These are phyloP conservation scores for Neoseiulus cucumeris DNA, from an alignment of 1,140 invertebrate species.

Conservation along the genomic window DNA sequence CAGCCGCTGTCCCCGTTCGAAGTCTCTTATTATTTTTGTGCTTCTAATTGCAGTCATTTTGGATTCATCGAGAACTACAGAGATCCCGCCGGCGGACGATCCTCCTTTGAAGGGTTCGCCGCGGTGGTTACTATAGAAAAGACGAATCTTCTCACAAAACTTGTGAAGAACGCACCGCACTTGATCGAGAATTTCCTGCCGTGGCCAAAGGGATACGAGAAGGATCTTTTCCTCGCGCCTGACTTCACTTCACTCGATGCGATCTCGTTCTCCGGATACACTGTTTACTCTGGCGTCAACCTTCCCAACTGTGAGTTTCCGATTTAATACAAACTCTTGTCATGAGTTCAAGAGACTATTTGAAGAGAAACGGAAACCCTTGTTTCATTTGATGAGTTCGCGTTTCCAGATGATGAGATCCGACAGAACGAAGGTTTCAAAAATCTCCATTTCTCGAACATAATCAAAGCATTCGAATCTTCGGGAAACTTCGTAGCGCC, in stretches of 20 bases:
- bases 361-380: not conserved
- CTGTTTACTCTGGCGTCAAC: conserved; percentile 82
- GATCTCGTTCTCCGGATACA: conserved; percentile 67
- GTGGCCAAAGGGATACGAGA: conserved; percentile 69
- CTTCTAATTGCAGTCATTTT: conserved; percentile 43
- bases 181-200: conserved; percentile 55
- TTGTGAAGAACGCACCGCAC: conserved; percentile 51
- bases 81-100: conserved; percentile 73
- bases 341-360: not conserved
- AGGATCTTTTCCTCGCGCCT: conserved; percentile 68
- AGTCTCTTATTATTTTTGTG: not conserved
- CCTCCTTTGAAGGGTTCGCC: conserved; percentile 84
- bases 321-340: not conserved
- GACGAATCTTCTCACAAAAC: conserved; percentile 61
- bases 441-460: conserved; percentile 84
- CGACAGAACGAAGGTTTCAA: conserved; percentile 85
- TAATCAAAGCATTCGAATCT: conserved; percentile 47
- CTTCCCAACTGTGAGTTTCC: conserved; percentile 70
- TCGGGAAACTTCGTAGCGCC: not conserved
- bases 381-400: conserved; percentile 12
- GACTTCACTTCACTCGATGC: conserved; percentile 95
- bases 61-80: conserved; percentile 87
- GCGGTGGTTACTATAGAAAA: conserved; percentile 83
- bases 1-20: no score
- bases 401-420: conserved; percentile 64